Evolutionary conservation across 2,888 invertebrate species (phyloP), one percentile per base, ranked within the genome.

Genomic region (Octodonta nipae): DNA sequence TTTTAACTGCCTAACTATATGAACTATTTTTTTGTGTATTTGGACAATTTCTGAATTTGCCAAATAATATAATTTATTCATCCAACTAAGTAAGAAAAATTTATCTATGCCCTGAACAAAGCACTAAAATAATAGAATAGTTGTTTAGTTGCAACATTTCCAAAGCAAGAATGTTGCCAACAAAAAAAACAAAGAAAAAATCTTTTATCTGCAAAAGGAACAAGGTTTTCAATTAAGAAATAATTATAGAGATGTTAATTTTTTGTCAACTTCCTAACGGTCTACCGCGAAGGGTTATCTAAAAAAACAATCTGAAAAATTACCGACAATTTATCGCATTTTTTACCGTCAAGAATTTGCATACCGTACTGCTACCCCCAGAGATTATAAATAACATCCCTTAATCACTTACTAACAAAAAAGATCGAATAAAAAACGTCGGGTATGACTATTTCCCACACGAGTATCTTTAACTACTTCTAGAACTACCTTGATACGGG

Each of bases 251-350:
- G 46, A 43, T 43, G 47, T 47, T 49, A 41, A 34, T 24, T 41
- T 50, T 48, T 47, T 46, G 38, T 35, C 11, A n/a, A 11, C 22
- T 22, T 35, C 33, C 33, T 50, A 52, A 49, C 47, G 37, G 40
- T 35, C 30, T 30, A 33, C 31, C 32, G 28, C 15, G 10, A 4
- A 22, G 22, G n/a, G 22, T 22, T n/a, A n/a, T n/a, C n/a, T n/a
- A 8, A 28, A 45, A 38, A 47, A 44, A 44, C 35, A 40, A 41
- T 37, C 38, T 49, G 54, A 54, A 51, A 56, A 55, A 56, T 55
- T 52, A 49, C 47, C 41, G 29, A 48, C 44, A 43, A 56, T 55
- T 54, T 55, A 56, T 55, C 34, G 38, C 32, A 30, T 27, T 45
- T 46, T 46, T 47, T 46, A 38, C 31, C 11, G 22, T 22, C 22